Percentiles rank a stretch among this genome's conserved stretches.
Conservation (phyloP, 2,113 vertebrate genomes). For the Elachura formosa region DNA sequence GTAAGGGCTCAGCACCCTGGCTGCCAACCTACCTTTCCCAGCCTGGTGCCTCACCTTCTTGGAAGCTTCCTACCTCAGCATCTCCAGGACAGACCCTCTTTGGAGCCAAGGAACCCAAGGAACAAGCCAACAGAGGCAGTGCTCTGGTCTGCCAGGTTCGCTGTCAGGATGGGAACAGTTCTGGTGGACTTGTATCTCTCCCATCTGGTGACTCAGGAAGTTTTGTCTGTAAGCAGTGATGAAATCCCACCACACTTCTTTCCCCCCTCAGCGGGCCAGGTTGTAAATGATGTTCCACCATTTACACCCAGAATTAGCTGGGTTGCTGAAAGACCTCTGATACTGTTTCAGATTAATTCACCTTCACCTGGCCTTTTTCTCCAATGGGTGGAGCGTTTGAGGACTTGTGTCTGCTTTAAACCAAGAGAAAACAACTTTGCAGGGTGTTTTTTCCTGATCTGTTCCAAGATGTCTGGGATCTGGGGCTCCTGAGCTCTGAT, state of each 20-base stretch:
- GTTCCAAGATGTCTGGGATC: neutral
- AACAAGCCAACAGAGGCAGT: neutral
- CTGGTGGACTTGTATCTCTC: neutral
- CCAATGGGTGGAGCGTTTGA: too few species aligned
- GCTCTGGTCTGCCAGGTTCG: neutral
- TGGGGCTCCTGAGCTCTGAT: neutral
- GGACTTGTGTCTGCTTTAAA: neutral
- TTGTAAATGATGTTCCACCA: neutral
- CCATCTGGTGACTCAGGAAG: neutral
- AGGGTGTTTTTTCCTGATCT: neutral
- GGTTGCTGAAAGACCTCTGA: neutral
- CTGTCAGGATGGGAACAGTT: neutral
- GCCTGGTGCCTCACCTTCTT: neutral
- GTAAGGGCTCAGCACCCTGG: accelerated
- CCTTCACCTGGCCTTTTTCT: neutral
- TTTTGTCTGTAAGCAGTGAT: neutral
- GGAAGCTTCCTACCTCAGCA: accelerated
- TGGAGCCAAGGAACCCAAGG: neutral
- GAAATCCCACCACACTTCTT: neutral
- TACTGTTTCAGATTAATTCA: neutral
- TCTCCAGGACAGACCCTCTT: neutral
- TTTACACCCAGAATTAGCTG: neutral
- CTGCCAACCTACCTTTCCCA: neutral
- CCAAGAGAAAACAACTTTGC: neutral
- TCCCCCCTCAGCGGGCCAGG: neutral